A percentile compares a stretch with the other conserved stretches of the same genome.
Evolutionary conservation across 2,888 invertebrate species (phyloP).

Genomic region (Leptothorax acervorum): DNA sequence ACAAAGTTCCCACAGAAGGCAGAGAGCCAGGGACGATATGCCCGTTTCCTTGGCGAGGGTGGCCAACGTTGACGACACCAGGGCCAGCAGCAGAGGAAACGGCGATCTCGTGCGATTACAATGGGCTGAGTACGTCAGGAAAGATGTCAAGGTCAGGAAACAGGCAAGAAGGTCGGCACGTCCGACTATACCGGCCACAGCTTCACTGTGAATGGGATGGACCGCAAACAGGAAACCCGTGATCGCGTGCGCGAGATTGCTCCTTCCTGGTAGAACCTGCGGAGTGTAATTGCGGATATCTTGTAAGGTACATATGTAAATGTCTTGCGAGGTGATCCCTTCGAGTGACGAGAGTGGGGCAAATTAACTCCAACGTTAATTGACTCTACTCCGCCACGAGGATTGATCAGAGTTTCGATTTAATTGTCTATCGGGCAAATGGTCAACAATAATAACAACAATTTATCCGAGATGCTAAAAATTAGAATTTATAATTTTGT

Average conservation of each 20-base stretch:
- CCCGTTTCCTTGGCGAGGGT: constrained; percentile 98
- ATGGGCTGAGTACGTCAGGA: constrained; percentile 94
- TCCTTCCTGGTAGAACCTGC: constrained; percentile 88
- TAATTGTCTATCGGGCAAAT: not conserved
- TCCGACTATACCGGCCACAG: constrained; percentile 98
- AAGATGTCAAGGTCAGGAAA: constrained; percentile 95
- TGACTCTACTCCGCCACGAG: constrained; percentile 8
- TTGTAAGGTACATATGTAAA: constrained; percentile 51
- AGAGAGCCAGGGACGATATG: constrained; percentile 95
- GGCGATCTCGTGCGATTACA: constrained; percentile 83
- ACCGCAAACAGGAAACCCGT: constrained; percentile 96
- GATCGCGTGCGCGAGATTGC: constrained; percentile 90
- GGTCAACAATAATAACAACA: not conserved
- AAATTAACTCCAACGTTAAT: constrained; percentile 46
- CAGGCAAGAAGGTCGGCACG: constrained; percentile 97
- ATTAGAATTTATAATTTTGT: constrained; percentile 1
- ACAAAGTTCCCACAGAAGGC: constrained; percentile 94
- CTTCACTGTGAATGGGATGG: constrained; percentile 98
- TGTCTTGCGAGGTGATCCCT: constrained; percentile 35
- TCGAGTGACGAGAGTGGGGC: constrained; percentile 18
- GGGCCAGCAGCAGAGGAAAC: constrained; percentile 81
- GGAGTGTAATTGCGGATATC: constrained; percentile 52
- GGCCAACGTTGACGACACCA: constrained; percentile 90
- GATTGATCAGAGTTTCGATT: constrained; percentile 17
- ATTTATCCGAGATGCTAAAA: not conserved